These are phyloP conservation scores for Falco cherrug DNA, from an alignment of 2,797 vertebrate genomes.

Conservation along the genomic window DNA sequence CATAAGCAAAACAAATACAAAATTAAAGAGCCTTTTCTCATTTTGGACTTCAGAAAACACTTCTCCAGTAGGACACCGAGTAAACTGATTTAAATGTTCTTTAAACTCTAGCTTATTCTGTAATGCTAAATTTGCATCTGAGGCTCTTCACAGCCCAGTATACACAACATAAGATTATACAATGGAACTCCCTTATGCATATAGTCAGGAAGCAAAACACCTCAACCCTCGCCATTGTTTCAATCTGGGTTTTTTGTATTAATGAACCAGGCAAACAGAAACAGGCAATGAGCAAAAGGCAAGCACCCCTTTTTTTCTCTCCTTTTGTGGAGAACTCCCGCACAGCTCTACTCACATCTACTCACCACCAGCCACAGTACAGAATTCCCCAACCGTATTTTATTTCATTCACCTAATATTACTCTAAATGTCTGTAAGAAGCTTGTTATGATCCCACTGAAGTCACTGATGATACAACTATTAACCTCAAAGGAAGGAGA, in stretches of 20 bases:
- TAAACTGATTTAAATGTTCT: background rate
- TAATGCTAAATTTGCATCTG: background rate
- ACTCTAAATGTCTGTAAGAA: background rate
- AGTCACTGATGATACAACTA: background rate
- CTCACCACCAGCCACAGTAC: background rate
- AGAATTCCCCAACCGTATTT: background rate
- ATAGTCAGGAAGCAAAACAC: background rate
- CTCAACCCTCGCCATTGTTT: background rate
- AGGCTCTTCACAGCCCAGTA: background rate
- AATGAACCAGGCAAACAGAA: background rate
- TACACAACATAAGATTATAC: background rate
- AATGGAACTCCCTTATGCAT: background rate
- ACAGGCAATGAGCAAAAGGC: background rate
- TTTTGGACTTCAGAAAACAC: background rate
- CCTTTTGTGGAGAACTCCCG: background rate
- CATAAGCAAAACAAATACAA: background rate
- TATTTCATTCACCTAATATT: background rate
- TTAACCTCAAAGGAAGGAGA: background rate
- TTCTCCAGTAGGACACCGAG: background rate
- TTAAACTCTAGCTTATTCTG: background rate
- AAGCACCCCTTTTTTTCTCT: background rate
- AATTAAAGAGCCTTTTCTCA: background rate
- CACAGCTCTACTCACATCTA: background rate
- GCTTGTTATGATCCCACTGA: background rate
- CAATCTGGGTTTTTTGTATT: background rate